Percentiles rank a stretch among this genome's conserved stretches.
Evolutionary conservation across 2,888 invertebrate genomes (phyloP).

Genomic region (Harmothoe impar): DNA sequence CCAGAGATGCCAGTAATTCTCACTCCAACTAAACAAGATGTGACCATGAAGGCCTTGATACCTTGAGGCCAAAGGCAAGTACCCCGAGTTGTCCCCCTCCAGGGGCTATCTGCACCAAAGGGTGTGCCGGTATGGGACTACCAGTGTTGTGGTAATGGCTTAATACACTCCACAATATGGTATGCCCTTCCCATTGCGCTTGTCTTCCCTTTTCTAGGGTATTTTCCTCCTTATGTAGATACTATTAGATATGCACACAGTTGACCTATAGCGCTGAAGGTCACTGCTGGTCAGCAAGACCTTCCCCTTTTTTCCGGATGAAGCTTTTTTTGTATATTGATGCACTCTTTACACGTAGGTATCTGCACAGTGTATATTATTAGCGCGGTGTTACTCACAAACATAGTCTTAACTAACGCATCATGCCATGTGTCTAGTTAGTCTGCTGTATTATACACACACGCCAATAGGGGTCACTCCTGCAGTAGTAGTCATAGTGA

Average conservation of each 20-base stretch:
- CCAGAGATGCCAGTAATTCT: conserved; percentile 23
- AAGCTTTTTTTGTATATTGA: conserved; percentile 34
- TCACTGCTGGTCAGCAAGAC: not conserved
- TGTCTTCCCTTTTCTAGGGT: conserved; percentile 1
- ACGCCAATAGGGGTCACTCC: conserved; percentile 47
- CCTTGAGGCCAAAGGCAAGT: conserved; percentile 1
- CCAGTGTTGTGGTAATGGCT: conserved; percentile 4
- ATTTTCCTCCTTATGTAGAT: not conserved
- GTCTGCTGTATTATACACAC: not conserved
- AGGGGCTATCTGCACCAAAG: not conserved
- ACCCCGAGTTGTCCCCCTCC: not conserved
- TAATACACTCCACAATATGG: conserved; percentile 15
- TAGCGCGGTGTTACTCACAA: conserved; percentile 34
- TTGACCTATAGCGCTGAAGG: not conserved
- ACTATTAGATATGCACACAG: not conserved
- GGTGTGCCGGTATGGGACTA: not conserved
- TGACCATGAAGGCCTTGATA: conserved; percentile 23
- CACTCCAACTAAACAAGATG: conserved; percentile 19
- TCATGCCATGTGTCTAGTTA: conserved; percentile 9
- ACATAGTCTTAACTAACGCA: conserved; percentile 26
- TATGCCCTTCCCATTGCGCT: not conserved
- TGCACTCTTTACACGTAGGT: conserved; percentile 52
- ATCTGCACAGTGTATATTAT: conserved; percentile 1
- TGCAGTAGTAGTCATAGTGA: conserved; percentile 26
- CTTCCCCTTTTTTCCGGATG: not conserved